Evolutionary conservation across 2,113 vertebrate genomes (phyloP).

Genomic region (Turnix velox): DNA sequence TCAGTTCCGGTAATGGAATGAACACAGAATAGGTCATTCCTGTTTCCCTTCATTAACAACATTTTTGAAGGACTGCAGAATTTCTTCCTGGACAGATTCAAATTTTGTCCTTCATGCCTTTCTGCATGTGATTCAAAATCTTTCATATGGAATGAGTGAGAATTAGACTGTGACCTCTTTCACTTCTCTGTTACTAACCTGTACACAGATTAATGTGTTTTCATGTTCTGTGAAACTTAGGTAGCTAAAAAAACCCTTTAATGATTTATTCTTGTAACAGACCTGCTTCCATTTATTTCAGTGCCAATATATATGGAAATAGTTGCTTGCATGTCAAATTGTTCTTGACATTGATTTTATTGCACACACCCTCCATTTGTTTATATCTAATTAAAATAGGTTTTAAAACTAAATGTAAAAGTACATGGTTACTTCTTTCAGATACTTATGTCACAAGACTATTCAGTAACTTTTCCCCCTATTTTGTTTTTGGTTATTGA

Average conservation of each 20-base stretch:
- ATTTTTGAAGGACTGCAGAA: not conserved
- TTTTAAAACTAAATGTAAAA: not conserved
- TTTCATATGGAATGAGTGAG: not conserved
- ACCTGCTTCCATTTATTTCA: not conserved
- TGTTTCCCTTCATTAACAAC: not conserved
- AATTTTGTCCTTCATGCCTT: not conserved
- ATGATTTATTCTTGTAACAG: not conserved
- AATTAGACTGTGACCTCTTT: not conserved
- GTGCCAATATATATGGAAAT: not conserved
- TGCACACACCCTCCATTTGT: fast-evolving
- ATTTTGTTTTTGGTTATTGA: not conserved
- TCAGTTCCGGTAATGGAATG: not conserved
- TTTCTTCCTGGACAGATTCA: not conserved
- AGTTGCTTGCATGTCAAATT: not conserved
- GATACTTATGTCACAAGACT: not conserved
- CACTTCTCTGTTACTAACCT: not conserved
- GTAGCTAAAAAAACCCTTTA: not conserved
- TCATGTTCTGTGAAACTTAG: not conserved
- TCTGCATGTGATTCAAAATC: not conserved
- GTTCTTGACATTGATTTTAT: not conserved
- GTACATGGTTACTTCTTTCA: not conserved
- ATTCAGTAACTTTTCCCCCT: fast-evolving
- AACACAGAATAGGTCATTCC: not conserved
- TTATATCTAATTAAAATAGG: not conserved
- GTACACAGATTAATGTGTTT: not conserved